Evolutionary conservation across 2,888 invertebrate species (phyloP).

Genomic region (Mechanitis messenoides): DNA sequence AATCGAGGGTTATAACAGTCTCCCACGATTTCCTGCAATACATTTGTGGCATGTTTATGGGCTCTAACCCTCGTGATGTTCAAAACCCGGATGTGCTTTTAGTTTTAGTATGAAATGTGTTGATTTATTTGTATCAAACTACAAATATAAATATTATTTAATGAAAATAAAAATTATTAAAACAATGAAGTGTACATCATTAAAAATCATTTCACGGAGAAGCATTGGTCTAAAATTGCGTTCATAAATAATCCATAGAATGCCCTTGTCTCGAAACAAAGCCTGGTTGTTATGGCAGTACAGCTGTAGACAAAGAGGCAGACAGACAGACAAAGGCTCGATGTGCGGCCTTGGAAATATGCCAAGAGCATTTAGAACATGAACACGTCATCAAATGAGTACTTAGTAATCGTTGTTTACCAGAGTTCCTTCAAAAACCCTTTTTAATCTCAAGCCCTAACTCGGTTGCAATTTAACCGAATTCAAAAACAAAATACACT

Average conservation of each 20-base stretch:
- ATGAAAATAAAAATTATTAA: slow-evolving; percentile 1
- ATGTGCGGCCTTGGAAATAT: slow-evolving; percentile 44
- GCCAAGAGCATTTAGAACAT: slow-evolving; percentile 44
- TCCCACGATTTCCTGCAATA: slow-evolving; percentile 19
- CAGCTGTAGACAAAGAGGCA: slow-evolving; percentile 54
- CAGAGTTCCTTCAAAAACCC: slow-evolving; percentile 17
- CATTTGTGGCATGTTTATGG: slow-evolving; percentile 11
- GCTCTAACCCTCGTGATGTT: neutral
- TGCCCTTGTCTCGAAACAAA: slow-evolving; percentile 31
- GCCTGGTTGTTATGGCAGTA: slow-evolving; percentile 29
- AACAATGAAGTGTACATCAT: slow-evolving; percentile 15
- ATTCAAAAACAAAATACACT: neutral
- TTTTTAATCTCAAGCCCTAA: neutral
- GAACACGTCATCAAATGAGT: slow-evolving; percentile 32
- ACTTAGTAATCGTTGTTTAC: slow-evolving; percentile 29
- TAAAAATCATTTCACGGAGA: slow-evolving; percentile 15
- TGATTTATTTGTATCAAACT: neutral
- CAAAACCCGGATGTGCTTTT: neutral
- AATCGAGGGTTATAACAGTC: slow-evolving; percentile 20
- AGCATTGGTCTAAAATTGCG: slow-evolving; percentile 24
- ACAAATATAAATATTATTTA: neutral
- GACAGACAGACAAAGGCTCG: slow-evolving; percentile 53
- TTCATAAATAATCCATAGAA: slow-evolving; percentile 33
- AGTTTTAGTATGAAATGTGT: neutral
- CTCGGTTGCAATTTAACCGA: neutral